phyloP scores from a whole-genome alignment of 2,113 vertebrate species.

The Nerophis ophidion region DNA sequence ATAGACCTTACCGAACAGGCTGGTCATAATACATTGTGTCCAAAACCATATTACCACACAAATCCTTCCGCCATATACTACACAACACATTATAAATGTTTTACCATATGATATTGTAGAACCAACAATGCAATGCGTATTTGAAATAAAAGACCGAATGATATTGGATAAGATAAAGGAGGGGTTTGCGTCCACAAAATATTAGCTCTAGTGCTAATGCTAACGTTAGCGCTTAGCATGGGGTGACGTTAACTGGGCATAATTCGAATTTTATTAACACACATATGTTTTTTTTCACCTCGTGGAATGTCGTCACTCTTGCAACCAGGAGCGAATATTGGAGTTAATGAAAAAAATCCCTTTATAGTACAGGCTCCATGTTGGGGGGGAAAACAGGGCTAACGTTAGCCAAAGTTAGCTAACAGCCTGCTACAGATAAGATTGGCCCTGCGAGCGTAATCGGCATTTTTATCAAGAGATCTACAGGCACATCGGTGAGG shows the following conservation, averaged over 20 bases:
- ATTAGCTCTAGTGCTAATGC: neutral
- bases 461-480: too few species aligned
- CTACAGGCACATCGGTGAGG: too few species aligned
- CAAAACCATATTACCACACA: too few species aligned
- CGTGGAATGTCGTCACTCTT: too few species aligned
- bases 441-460: conserved; percentile 40
- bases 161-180: neutral
- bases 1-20: too few species aligned
- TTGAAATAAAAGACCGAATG: too few species aligned
- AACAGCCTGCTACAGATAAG: conserved; percentile 29
- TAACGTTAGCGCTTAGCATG: neutral
- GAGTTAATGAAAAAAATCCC: conserved; percentile 30
- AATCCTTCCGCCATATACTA: too few species aligned
- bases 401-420: conserved; percentile 42
- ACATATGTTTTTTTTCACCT: too few species aligned
- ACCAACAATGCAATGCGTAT: too few species aligned
- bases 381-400: conserved; percentile 58
- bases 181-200: neutral
- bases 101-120: too few species aligned
- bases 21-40: too few species aligned
- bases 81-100: neutral
- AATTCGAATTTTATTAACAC: neutral
- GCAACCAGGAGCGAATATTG: neutral
- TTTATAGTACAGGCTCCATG: conserved; percentile 35
- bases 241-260: neutral